Evolutionary conservation across 2,888 invertebrate genomes (phyloP).

Genomic region (Aspidapion aeneum): DNA sequence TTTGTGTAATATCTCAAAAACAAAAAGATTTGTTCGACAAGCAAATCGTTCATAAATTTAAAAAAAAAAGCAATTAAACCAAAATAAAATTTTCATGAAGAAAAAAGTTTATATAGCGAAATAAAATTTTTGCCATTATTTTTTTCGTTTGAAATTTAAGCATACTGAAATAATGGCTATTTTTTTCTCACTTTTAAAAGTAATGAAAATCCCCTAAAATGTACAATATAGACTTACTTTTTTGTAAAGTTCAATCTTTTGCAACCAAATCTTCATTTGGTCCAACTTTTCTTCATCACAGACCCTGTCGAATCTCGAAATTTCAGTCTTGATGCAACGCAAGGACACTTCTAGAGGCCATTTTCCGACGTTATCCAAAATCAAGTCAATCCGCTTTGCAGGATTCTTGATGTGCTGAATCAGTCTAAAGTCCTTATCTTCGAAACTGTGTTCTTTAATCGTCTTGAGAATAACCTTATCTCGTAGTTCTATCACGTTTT

Average conservation of each 20-base stretch:
- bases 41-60: too few species aligned
- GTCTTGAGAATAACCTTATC: slow-evolving; percentile 52
- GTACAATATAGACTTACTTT: slow-evolving; percentile 51
- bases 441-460: not conserved
- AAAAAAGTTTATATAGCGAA: too few species aligned
- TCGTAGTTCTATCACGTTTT: slow-evolving; percentile 52
- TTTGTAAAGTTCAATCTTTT: slow-evolving; percentile 62
- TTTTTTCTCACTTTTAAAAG: too few species aligned
- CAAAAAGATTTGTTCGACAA: too few species aligned
- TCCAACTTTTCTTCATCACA: slow-evolving; percentile 29
- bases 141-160: too few species aligned
- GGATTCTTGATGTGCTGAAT: slow-evolving; percentile 53
- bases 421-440: slow-evolving; percentile 50
- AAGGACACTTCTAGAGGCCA: slow-evolving; percentile 58
- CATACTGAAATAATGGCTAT: too few species aligned
- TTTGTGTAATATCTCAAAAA: too few species aligned
- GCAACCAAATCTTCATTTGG: slow-evolving; percentile 54
- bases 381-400: slow-evolving; percentile 51
- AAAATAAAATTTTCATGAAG: too few species aligned
- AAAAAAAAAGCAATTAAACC: too few species aligned
- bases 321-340: slow-evolving; percentile 52
- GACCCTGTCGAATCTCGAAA: slow-evolving; percentile 47
- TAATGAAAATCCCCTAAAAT: too few species aligned
- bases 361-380: slow-evolving; percentile 52
- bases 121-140: too few species aligned